These are phyloP conservation scores for Torymus auratus DNA, from an alignment of 2,888 invertebrate genomes.

Conservation along the genomic window DNA sequence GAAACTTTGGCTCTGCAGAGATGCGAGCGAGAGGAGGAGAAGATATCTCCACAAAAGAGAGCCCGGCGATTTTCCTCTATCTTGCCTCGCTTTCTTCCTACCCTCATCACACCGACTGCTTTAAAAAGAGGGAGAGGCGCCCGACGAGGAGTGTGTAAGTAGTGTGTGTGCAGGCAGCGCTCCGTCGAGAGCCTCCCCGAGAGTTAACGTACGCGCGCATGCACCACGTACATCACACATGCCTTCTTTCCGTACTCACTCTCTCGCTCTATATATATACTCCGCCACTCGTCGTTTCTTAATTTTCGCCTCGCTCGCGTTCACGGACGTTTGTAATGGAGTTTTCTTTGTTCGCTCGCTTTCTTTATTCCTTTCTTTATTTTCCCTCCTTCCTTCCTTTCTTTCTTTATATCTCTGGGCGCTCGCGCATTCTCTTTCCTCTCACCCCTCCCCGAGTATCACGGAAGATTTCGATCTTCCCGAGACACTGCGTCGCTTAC, in stretches of 20 bases:
- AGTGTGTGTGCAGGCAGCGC: conserved; percentile 26
- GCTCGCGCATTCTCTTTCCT: conserved; percentile 12
- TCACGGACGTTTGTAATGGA: conserved; percentile 34
- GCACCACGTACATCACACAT: too few relatives aligned
- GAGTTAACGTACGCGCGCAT: conserved; percentile 26
- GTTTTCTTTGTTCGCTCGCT: background rate
- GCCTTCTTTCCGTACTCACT: background rate
- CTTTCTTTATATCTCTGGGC: background rate
- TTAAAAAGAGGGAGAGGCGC: too few relatives aligned
- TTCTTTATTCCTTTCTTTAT: conserved; percentile 28
- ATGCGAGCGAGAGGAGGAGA: conserved; percentile 7
- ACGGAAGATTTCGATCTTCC: conserved; percentile 57
- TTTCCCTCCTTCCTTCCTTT: background rate
- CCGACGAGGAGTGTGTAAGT: background rate
- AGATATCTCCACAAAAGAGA: conserved; percentile 38
- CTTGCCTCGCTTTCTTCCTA: background rate
- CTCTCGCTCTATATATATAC: background rate
- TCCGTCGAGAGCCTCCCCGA: conserved; percentile 50
- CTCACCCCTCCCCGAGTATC: conserved; percentile 35
- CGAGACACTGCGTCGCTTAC: conserved; percentile 50
- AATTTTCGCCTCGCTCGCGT: background rate
- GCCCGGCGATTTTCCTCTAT: conserved; percentile 41
- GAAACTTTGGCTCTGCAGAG: conserved; percentile 18
- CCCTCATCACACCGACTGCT: conserved; percentile 50
- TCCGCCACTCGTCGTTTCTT: background rate